These are phyloP conservation scores for Heterotilapia buettikoferi DNA, from an alignment of 2,113 vertebrate genomes.

Conservation along the genomic window DNA sequence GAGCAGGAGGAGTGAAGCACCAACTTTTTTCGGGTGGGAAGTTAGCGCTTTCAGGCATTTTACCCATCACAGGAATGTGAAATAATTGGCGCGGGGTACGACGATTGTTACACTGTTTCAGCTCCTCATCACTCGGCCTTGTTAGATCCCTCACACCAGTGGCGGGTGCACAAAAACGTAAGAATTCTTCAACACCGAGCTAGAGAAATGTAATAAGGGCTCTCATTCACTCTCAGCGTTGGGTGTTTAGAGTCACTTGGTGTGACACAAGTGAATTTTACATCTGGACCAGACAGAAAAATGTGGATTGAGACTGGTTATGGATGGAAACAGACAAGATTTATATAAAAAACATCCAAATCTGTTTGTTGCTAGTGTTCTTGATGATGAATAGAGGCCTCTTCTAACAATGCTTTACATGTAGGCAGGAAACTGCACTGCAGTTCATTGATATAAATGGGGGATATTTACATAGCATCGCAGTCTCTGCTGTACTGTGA, in stretches of 20 bases:
- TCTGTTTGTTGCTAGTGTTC: background rate
- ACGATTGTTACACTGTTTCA: background rate
- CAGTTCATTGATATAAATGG: background rate
- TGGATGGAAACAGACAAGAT: background rate
- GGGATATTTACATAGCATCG: background rate
- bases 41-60: background rate
- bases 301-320: background rate
- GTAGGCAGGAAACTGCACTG: background rate
- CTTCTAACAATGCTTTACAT: background rate
- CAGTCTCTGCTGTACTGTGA: background rate
- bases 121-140: background rate
- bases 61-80: slow-evolving; percentile 10
- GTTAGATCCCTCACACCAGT: slow-evolving; percentile 17
- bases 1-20: background rate
- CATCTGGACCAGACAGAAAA: background rate
- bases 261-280: background rate
- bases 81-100: slow-evolving; percentile 52
- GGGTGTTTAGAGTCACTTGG: background rate
- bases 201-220: background rate
- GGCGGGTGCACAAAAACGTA: background rate
- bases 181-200: background rate
- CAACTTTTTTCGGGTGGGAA: background rate
- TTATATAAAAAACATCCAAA: too few relatives aligned
- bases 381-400: background rate
- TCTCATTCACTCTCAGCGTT: background rate